Percentiles rank a stretch among this genome's conserved stretches.
These are phyloP conservation scores for Merodon equestris DNA, from an alignment of 2,888 invertebrate species.

Conservation along the genomic window DNA sequence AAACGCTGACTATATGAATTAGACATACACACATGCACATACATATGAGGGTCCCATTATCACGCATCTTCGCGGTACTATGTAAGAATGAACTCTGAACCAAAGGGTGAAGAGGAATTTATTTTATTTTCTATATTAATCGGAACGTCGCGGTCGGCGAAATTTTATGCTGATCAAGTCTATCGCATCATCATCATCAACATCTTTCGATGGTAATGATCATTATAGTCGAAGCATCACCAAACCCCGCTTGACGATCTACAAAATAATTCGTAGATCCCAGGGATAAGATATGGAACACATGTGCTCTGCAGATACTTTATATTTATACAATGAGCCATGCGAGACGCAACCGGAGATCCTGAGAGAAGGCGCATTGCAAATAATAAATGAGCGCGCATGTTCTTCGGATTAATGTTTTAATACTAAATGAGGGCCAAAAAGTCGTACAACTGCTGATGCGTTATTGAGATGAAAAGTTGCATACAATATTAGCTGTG, in stretches of 20 bases:
- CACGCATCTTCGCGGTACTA: too few relatives aligned
- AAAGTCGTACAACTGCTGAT: slow-evolving; percentile 69
- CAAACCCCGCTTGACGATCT: slow-evolving; percentile 40
- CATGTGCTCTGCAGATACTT: slow-evolving; percentile 66
- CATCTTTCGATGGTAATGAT: slow-evolving; percentile 40
- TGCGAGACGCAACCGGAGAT: slow-evolving; percentile 44
- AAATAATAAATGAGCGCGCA: slow-evolving; percentile 71
- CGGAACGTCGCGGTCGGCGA: slow-evolving; percentile 26
- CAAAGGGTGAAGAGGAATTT: slow-evolving; percentile 57
- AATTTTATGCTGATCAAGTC: too few relatives aligned
- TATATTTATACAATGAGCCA: slow-evolving; percentile 64
- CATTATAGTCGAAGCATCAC: slow-evolving; percentile 8
- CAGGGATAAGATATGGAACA: slow-evolving; percentile 66
- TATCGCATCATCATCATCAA: slow-evolving; percentile 23
- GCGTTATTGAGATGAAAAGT: slow-evolving; percentile 64
- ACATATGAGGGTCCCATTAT: background rate
- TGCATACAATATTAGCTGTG: slow-evolving; percentile 36
- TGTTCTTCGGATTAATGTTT: slow-evolving; percentile 71
- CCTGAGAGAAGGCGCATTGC: slow-evolving; percentile 57
- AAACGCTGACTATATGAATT: too few relatives aligned
- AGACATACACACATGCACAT: slow-evolving; percentile 10
- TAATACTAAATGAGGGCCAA: slow-evolving; percentile 71
- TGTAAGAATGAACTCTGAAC: slow-evolving; percentile 37
- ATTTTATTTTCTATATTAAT: slow-evolving; percentile 59
- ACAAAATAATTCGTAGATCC: slow-evolving; percentile 64